Evolutionary conservation across 2,797 vertebrate genomes (phyloP).

Genomic region (Melanotaenia trifasciata): DNA sequence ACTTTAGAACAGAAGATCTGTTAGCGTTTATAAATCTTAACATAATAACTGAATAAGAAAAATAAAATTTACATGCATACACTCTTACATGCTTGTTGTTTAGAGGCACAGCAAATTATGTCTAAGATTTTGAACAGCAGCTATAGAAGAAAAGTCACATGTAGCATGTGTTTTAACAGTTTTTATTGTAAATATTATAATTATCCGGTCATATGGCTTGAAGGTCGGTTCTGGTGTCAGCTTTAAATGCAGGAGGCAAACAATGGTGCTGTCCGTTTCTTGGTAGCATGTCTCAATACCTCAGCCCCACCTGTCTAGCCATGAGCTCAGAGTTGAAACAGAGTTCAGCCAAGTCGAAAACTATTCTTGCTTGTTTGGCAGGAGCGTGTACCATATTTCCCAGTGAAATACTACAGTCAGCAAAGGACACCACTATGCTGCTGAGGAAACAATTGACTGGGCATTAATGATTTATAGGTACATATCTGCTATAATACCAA

Average conservation of each 20-base stretch:
- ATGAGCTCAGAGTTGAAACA: constrained; percentile 80
- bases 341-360: constrained; percentile 82
- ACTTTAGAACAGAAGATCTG: constrained; percentile 2
- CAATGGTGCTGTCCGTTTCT: constrained; percentile 31
- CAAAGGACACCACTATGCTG: constrained; percentile 72
- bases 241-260: constrained; percentile 37
- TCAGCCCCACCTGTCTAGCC: constrained; percentile 74
- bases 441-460: constrained; percentile 74
- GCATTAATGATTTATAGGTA: constrained; percentile 83
- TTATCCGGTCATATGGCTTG: constrained; percentile 6
- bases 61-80: neutral
- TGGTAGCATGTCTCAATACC: constrained; percentile 58
- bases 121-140: neutral
- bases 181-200: neutral
- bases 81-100: too few species aligned
- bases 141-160: constrained; percentile 1
- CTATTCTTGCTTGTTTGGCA: constrained; percentile 78
- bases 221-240: constrained; percentile 22
- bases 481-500: constrained; percentile 84
- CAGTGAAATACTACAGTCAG: constrained; percentile 76
- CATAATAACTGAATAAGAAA: constrained; percentile 10
- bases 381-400: constrained; percentile 79
- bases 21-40: constrained; percentile 13
- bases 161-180: neutral
- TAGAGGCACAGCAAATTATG: neutral